phyloP scores from a whole-genome alignment of 1,140 invertebrate species.

The Cotesia glomerata region DNA sequence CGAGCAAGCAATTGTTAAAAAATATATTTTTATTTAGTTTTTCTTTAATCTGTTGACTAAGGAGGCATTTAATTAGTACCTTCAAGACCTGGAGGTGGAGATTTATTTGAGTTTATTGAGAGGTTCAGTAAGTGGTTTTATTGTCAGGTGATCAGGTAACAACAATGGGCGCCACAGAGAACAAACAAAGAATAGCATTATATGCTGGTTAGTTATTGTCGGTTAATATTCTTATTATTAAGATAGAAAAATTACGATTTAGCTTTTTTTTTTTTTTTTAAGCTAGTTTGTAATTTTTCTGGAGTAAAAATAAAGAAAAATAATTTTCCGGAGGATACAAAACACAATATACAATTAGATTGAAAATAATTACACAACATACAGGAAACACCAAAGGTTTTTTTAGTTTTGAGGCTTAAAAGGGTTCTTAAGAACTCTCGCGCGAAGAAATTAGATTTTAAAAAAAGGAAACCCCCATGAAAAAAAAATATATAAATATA shows the following conservation, averaged over 20 bases:
- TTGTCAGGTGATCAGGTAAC: slow-evolving; percentile 59
- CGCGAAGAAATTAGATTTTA: too few relatives aligned
- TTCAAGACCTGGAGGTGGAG: slow-evolving; percentile 62
- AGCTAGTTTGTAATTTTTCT: too few relatives aligned
- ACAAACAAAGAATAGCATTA: slow-evolving; percentile 63
- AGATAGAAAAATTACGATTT: slow-evolving; percentile 7
- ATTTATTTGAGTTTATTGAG: slow-evolving; percentile 56
- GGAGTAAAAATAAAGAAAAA: too few relatives aligned
- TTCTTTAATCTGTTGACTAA: slow-evolving; percentile 44
- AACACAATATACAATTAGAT: slow-evolving; percentile 51
- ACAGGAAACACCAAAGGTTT: slow-evolving; percentile 45
- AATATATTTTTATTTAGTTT: slow-evolving; percentile 32
- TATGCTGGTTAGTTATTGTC: slow-evolving; percentile 55
- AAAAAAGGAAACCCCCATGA: too few relatives aligned
- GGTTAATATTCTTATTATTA: background rate
- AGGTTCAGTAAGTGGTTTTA: slow-evolving; percentile 59
- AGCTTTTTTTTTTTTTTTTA: background rate
- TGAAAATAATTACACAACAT: slow-evolving; percentile 51
- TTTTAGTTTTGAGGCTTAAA: background rate
- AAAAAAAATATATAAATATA: too few relatives aligned
- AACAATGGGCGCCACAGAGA: slow-evolving; percentile 62
- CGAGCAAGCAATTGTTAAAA: slow-evolving; percentile 53
- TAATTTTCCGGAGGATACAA: slow-evolving; percentile 25
- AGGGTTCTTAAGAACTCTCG: too few relatives aligned
- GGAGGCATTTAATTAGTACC: slow-evolving; percentile 61